Base-by-base conservation (phyloP, 2,113 vertebrate genomes). In the Ondatra zibethicus region DNA sequence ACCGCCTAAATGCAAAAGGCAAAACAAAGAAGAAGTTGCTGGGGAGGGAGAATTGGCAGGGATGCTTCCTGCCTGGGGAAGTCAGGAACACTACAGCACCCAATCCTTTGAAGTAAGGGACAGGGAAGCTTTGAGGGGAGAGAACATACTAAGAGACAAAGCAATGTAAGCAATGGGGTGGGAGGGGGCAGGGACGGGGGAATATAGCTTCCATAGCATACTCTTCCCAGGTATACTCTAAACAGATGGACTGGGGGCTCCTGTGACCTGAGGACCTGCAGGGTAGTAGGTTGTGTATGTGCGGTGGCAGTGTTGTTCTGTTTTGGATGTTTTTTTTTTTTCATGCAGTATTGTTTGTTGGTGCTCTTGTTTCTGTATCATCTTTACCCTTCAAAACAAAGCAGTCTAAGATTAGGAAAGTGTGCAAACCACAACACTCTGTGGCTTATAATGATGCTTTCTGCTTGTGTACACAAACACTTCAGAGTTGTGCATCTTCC, bases 1-100 rank as follows among this genome's bases (percentile, higher is more conserved):
- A 78, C 23, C n/a, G 76, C 55, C 88, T 72, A 61, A 55, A 92
- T 82, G 73, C 5, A 58, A 81, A 77, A 70, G 7, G 47, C 45
- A 47, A n/a, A 91, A 63, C 7, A 93, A 88, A 36, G 77, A 95
- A 86, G 19, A 52, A 94, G 75, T 52, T 88, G 19, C 86, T 92
- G 33, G 16, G 70, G 42, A 11, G n/a, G 63, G 36, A 50, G 91
- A 81, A 63, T 0, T 84, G 72, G 13, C 81, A 84, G 72, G 52
- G 13, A n/a, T 75, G 90, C 25, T 63, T 91, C 68, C 36, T 31
- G 55, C 47, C 50, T 6, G 0, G 14, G 29, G 31, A 96, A 84
- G 29, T 16, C n/a, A 88, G 33, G 23, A 63, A 93, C 81, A 33
- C 52, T 91, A n/a, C 2, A 11, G 63, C 58, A 50, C 29, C 7